phyloP scores from a whole-genome alignment of 2,113 vertebrate genomes.

The Periophthalmodon schlosseri region DNA sequence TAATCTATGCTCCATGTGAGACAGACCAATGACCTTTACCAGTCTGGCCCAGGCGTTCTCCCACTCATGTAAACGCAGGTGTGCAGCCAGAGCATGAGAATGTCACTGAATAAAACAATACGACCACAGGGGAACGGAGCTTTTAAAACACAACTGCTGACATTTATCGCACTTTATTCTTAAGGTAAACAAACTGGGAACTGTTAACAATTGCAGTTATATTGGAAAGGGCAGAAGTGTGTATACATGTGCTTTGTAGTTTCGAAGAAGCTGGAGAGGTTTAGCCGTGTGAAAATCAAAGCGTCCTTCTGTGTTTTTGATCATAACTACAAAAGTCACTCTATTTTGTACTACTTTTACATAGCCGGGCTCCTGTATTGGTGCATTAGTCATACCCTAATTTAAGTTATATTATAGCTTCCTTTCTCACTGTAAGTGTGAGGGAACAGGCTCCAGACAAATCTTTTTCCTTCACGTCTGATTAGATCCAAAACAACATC shows the following conservation, averaged over 20 bases:
- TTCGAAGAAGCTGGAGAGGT: slow-evolving; percentile 10
- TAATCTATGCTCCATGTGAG: slow-evolving; percentile 44
- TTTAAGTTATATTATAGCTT: slow-evolving; percentile 24
- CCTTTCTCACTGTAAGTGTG: slow-evolving; percentile 22
- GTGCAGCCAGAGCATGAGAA: slow-evolving; percentile 5
- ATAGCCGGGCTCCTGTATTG: not conserved
- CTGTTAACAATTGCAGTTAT: slow-evolving; percentile 6
- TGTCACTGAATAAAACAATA: slow-evolving; percentile 34
- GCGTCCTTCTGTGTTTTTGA: slow-evolving; percentile 2
- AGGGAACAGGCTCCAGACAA: slow-evolving; percentile 36
- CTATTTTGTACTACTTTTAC: not conserved
- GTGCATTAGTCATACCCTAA: slow-evolving; percentile 5
- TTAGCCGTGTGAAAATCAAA: slow-evolving; percentile 15
- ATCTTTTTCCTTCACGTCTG: slow-evolving; percentile 25
- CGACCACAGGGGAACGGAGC: not conserved
- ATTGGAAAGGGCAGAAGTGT: not conserved
- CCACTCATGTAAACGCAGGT: slow-evolving; percentile 13
- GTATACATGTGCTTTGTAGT: slow-evolving; percentile 31
- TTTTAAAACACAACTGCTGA: slow-evolving; percentile 10
- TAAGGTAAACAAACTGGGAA: not conserved
- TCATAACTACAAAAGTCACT: slow-evolving; percentile 15
- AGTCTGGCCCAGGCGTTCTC: slow-evolving; percentile 50
- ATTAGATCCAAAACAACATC: slow-evolving; percentile 43
- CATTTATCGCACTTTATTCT: slow-evolving; percentile 3
- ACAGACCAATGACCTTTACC: slow-evolving; percentile 59